Conservation (phyloP, 2,797 vertebrate species). For the Bryconaethiops microstoma region DNA sequence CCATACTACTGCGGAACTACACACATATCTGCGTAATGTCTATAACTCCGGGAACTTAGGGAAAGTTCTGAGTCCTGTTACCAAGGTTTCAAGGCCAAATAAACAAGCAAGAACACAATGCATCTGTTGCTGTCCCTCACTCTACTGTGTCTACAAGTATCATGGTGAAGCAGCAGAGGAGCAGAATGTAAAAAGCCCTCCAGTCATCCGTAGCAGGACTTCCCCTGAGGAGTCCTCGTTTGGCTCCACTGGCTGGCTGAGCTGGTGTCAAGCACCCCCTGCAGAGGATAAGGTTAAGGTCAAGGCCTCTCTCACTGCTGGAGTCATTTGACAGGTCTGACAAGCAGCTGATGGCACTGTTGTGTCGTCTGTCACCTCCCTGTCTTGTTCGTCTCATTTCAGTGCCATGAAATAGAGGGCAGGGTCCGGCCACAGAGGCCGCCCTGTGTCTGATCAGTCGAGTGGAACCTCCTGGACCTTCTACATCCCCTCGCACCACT, state of each 20-base stretch:
- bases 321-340: constrained; percentile 79
- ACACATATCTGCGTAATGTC: too few relatives aligned
- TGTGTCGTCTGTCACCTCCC: constrained; percentile 76
- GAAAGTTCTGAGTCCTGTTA: too few relatives aligned
- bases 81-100: too few relatives aligned
- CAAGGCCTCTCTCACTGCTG: constrained; percentile 76
- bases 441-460: constrained; percentile 66
- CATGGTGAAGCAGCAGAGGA: neutral
- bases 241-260: constrained; percentile 50
- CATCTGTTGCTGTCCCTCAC: neutral
- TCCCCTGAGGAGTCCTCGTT: constrained; percentile 14
- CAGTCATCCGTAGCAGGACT: constrained; percentile 12
- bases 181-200: neutral
- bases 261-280: constrained; percentile 62
- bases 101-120: neutral
- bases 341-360: constrained; percentile 74
- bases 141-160: neutral
- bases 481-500: neutral
- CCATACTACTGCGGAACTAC: too few relatives aligned
- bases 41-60: too few relatives aligned
- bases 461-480: constrained; percentile 63
- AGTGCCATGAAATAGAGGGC: constrained; percentile 75
- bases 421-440: constrained; percentile 53
- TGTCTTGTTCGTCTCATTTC: constrained; percentile 74
- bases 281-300: constrained; percentile 76